phyloP scores from a whole-genome alignment of 1,140 invertebrate species.

The Diuraphis noxia region DNA sequence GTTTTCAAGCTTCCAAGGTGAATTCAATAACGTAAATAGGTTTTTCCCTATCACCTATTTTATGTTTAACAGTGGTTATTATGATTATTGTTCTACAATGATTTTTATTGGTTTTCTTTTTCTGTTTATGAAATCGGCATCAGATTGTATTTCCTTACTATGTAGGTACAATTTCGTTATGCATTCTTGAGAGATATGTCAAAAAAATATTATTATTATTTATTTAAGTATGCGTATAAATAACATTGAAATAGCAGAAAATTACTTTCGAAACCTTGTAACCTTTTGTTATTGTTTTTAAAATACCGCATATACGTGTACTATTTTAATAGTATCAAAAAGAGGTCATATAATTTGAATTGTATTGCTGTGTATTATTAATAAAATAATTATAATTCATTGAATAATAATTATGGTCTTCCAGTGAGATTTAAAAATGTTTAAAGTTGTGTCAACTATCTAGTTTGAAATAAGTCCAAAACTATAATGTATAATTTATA shows the following conservation, averaged over 20 bases:
- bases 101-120: not conserved
- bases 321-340: not conserved
- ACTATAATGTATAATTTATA: not conserved
- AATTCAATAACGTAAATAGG: not conserved
- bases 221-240: not conserved
- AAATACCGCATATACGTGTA: not conserved
- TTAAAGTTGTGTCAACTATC: not conserved
- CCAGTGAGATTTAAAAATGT: not conserved
- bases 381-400: not conserved
- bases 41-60: not conserved
- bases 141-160: not conserved
- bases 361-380: not conserved
- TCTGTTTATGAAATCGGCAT: not conserved
- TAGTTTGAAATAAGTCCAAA: not conserved
- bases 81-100: not conserved
- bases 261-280: not conserved
- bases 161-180: not conserved
- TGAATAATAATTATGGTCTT: not conserved
- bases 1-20: not conserved
- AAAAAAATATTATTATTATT: no score
- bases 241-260: not conserved
- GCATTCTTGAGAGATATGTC: not conserved
- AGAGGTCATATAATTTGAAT: slow-evolving; percentile 4
- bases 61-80: no score
- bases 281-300: not conserved